A percentile compares a stretch with the other conserved stretches of the same genome.
Evolutionary conservation across 2,113 vertebrate genomes (phyloP).

Genomic region (Ploceus nigricollis): DNA sequence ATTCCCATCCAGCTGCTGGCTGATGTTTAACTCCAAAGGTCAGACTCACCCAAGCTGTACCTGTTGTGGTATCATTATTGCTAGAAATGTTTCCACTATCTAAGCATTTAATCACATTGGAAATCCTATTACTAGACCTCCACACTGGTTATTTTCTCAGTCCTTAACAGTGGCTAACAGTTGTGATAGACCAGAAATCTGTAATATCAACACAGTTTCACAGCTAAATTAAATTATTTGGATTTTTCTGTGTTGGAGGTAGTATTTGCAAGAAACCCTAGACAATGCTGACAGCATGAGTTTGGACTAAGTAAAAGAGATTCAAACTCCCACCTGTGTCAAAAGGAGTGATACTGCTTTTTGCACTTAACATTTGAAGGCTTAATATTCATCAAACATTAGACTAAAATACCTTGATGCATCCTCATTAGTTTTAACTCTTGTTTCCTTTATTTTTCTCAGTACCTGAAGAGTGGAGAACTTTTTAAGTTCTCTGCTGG

Average conservation of each 20-base stretch:
- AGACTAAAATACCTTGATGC: neutral
- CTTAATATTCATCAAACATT: neutral
- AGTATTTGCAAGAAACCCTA: neutral
- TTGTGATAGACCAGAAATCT: neutral
- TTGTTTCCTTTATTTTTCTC: neutral
- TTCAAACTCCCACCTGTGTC: neutral
- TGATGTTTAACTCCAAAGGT: constrained; percentile 57
- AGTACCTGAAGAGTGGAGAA: neutral
- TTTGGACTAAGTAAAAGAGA: neutral
- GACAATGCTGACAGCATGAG: neutral
- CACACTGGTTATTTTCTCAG: neutral
- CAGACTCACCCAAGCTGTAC: neutral
- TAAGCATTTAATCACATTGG: neutral
- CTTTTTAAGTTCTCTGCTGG: neutral
- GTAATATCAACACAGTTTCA: neutral
- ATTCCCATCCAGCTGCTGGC: constrained; percentile 19
- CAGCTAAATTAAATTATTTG: neutral
- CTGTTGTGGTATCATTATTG: neutral
- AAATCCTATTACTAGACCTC: neutral
- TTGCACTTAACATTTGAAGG: neutral
- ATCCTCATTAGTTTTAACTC: neutral
- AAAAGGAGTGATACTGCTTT: neutral
- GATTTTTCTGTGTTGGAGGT: neutral
- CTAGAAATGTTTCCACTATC: neutral
- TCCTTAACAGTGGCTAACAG: neutral